Evolutionary conservation across 2,797 vertebrate genomes (phyloP), one percentile per base, ranked within the genome.

Genomic region (Euphonia xanthogaster): DNA sequence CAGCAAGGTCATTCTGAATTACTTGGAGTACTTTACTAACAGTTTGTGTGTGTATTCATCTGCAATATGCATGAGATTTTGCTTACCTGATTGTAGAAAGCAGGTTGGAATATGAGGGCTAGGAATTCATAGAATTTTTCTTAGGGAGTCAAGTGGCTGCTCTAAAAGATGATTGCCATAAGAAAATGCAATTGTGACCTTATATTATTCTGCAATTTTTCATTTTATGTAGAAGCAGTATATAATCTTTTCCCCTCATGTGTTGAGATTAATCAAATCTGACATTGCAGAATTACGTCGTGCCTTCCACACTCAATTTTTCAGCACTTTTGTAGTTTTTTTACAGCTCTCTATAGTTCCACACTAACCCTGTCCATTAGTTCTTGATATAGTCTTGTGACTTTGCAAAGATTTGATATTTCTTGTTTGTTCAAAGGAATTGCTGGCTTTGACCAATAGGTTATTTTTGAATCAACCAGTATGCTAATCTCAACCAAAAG

Each of bases 1-100:
- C 85, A 91, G 67, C 57, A 94, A 94, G 88, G 93, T 96, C 70
- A 62, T 30, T 80, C 84, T 77, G 78, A 82, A 87, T 93, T 82
- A 76, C 74, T 79, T 70, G 62, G 50, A 78, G 62, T 72, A 42
- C 53, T 83, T 93, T 65, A 14, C 63, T 80, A 91, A 73, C 25
- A 50, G 14, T 73, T 55, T 53, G 10, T 48, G 35, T 71, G 22
- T 63, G 60, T 71, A 9, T 80, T 20, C 42, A 27, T 79, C 65
- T 86, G 68, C 63, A 91, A 37, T 90, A 87, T 83, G 68, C 73
- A 88, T 83, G 72, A 94, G 47, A 48, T 57, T 17, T 77, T 0
- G 4, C 50, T 72, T 72, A 50, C 21, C 44, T 40, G 27, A 21
- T 22, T 85, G 30, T 33, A 60, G 30, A 40, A 76, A 82, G 45